Percentiles rank a stretch among this genome's conserved stretches.
Conservation (phyloP, 2,113 vertebrate species). For the Turnix velox region DNA sequence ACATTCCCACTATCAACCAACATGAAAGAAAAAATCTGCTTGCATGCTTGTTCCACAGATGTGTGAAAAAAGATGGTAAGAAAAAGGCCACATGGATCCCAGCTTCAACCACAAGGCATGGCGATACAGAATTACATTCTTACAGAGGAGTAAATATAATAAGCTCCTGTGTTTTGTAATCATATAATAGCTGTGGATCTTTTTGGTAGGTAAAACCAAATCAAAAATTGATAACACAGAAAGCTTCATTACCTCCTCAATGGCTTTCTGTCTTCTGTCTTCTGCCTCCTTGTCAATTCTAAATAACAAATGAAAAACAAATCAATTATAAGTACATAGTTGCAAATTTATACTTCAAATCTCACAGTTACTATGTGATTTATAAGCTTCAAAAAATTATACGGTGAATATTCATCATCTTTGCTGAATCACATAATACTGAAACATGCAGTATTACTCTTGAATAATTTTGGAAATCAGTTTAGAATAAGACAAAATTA, state of each 20-base stretch:
- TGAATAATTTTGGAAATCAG: not conserved
- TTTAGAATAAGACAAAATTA: not conserved
- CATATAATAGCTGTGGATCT: rapidly evolving
- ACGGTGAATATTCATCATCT: not conserved
- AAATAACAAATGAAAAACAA: slow-evolving; percentile 58
- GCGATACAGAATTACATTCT: not conserved
- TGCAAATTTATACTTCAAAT: not conserved
- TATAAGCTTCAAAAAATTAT: not conserved
- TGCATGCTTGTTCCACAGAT: not conserved
- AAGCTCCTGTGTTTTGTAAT: not conserved
- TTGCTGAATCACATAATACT: not conserved
- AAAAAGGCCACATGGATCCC: not conserved
- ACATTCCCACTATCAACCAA: not conserved
- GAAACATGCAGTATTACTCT: not conserved
- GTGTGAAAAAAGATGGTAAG: not conserved
- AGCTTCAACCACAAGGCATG: not conserved
- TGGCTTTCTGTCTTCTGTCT: slow-evolving; percentile 92
- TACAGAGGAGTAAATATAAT: not conserved
- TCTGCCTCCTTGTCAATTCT: slow-evolving; percentile 91
- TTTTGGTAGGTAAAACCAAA: not conserved
- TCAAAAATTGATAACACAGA: not conserved
- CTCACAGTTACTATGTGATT: not conserved
- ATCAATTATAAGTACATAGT: slow-evolving; percentile 54
- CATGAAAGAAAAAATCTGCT: not conserved
- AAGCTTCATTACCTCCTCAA: slow-evolving; percentile 86